Evolutionary conservation across 1,140 invertebrate genomes (phyloP).

Genomic region (Rhysida immarginata): DNA sequence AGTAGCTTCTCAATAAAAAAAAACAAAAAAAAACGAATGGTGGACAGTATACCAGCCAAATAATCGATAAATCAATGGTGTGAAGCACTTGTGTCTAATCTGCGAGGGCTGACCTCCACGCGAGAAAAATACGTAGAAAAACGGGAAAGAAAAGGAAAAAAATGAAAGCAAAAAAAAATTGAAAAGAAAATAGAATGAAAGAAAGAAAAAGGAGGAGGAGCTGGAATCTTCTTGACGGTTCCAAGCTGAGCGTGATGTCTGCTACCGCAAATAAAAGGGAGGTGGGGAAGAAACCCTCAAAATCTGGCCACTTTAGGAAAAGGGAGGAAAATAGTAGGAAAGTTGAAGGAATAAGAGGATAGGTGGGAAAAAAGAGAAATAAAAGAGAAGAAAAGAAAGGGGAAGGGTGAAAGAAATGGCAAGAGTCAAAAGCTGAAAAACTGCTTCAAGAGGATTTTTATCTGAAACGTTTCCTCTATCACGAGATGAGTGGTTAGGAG

Average conservation of each 20-base stretch:
- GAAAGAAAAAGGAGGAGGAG: background rate
- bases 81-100: background rate
- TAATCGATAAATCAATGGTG: background rate
- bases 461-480: too few relatives aligned
- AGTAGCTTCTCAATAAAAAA: too few relatives aligned
- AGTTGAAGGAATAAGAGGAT: background rate
- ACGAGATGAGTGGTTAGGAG: too few relatives aligned
- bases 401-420: background rate
- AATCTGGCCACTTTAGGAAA: background rate
- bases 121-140: background rate
- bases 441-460: too few relatives aligned
- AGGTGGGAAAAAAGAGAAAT: background rate
- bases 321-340: background rate
- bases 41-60: background rate
- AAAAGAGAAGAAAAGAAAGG: background rate
- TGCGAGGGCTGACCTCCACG: background rate
- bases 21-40: conserved; percentile 3
- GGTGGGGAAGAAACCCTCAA: too few relatives aligned
- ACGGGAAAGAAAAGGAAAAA: background rate
- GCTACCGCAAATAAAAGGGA: background rate
- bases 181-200: background rate
- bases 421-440: background rate
- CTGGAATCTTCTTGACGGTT: background rate
- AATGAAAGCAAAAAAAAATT: background rate
- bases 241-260: too few relatives aligned